These are phyloP conservation scores for Alectura lathami DNA, from an alignment of 2,113 vertebrate genomes.

Conservation along the genomic window DNA sequence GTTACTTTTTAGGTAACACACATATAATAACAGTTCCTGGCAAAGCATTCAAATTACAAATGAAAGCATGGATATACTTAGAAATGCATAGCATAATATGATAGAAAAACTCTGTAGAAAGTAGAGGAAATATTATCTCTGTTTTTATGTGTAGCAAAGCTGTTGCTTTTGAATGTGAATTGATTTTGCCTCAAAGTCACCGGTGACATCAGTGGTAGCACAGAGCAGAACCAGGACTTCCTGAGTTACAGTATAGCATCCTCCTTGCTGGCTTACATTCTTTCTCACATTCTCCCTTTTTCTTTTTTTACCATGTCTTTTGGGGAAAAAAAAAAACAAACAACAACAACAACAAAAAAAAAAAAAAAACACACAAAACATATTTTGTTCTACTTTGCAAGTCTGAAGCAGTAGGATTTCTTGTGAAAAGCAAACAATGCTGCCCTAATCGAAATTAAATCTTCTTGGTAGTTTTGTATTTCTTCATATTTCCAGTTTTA, in stretches of 20 bases:
- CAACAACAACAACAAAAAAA: too few species aligned
- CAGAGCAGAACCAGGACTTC: not conserved
- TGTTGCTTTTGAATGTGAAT: not conserved
- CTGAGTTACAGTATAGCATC: not conserved
- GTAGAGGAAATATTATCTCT: not conserved
- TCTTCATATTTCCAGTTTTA: not conserved
- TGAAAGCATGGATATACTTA: not conserved
- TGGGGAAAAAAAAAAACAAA: too few species aligned
- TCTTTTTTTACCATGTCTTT: not conserved
- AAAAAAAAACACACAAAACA: too few species aligned
- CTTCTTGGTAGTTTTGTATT: not conserved
- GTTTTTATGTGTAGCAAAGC: not conserved
- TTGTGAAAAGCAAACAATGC: not conserved
- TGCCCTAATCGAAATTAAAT: not conserved
- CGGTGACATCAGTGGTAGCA: rapidly evolving
- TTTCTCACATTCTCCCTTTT: not conserved
- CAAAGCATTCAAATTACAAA: not conserved
- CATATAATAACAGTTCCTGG: not conserved
- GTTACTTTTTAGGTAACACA: not conserved
- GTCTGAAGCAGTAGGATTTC: not conserved
- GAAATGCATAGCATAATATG: not conserved
- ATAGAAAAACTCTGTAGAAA: not conserved
- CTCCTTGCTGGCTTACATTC: not conserved
- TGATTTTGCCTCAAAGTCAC: not conserved
- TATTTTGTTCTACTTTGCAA: not conserved